Evolutionary conservation across 2,888 invertebrate genomes (phyloP), one percentile per base, ranked within the genome.

Genomic region (Adelognathus sp.): DNA sequence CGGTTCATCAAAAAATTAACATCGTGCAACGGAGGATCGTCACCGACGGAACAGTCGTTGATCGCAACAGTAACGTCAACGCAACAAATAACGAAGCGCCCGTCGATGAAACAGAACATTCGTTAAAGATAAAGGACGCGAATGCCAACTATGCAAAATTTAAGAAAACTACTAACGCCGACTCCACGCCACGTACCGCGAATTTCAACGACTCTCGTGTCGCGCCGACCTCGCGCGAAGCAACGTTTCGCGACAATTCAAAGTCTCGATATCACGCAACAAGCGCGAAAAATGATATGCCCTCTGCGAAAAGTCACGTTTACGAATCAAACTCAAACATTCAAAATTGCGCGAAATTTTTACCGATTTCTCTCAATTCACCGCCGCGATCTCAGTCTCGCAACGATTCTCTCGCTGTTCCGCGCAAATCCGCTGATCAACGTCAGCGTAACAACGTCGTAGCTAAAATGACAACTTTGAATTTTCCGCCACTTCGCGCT

Each of bases 401-500:
- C 18, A 73, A 74, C 50, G 87, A 83, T 16, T 81, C 76, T 6
- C 76, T 73, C 0, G 82, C 82, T 4, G 82, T 83, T 2, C 81
- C 81, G 1, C 82, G 84, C 5, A 88, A 87, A 44, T 80, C 80
- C 3, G 33, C 84, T 60, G 88, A 87, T 41, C 87, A 85, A 60
- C 84, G 9, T n/a, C n/a, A n/a, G n/a, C n/a, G n/a, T n/a, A 86
- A 77, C 69, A 29, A 50, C 9, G 46, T 83, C 6, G 56, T 80
- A 2, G 76, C 83, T 1, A 87, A 88, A 70, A 82, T 85, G 77
- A 80, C 87, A 2, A 84, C 86, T 7, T 77, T 84, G 1, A 89
- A 88, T 80, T 90, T 88, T 56, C 87, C 89, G 1, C 87, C 89
- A 0, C 36, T 88, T 2, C 81, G 88, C 4, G 86, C 88, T 0